Base-by-base conservation (phyloP, 64 coral and sea anemone genomes). In the Stichodactyla mertensii region DNA sequence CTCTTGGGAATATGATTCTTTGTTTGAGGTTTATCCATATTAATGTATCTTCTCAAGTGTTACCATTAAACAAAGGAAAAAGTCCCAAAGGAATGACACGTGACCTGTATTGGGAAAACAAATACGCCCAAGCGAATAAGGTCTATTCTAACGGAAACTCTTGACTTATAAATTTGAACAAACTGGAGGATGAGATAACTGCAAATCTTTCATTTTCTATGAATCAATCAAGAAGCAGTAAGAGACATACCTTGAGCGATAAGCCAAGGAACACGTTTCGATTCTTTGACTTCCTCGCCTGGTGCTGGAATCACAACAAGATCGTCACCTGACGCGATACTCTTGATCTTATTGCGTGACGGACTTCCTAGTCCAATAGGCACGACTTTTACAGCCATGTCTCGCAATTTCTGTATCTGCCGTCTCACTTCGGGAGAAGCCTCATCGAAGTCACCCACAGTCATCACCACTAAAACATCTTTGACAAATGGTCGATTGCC, bases 311-410 rank as follows among this genome's bases (percentile, higher is more conserved):
- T 78, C 36, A 97, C 91, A 36, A 71, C 79, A 52, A 97, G 88
- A 86, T 93, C 86, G 45, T 88, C 91, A 31, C 88, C 94, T 52
- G 94, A 97, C 53, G 94, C 91, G 56, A 97, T 87, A 10, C 26
- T 57, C n/a, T 90, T 88, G 6, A 87, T 16, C 86, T 93, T 93
- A 20, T 52, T 62, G 26, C 10, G 28, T 8, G 55, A 56, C 14
- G 82, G 77, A 10, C 80, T 79, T 6, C 67, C 83, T 64, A 99
- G 64, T 10, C 57, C 77, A 71, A 99, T 82, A 28, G 87, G 89
- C 27, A 95, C 78, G 1, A 99, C 87, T 71, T 95, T 95, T 7
- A 99, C 83, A 14, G 87, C 56, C 24, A 77, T 92, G 5, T 93
- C 83, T 78, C 88, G 84, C 56, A 99, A 83, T 20, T 83, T 82